Evolutionary conservation across 2,888 invertebrate genomes (phyloP), one percentile per base, ranked within the genome.

Genomic region (Orthonevra nobilis): DNA sequence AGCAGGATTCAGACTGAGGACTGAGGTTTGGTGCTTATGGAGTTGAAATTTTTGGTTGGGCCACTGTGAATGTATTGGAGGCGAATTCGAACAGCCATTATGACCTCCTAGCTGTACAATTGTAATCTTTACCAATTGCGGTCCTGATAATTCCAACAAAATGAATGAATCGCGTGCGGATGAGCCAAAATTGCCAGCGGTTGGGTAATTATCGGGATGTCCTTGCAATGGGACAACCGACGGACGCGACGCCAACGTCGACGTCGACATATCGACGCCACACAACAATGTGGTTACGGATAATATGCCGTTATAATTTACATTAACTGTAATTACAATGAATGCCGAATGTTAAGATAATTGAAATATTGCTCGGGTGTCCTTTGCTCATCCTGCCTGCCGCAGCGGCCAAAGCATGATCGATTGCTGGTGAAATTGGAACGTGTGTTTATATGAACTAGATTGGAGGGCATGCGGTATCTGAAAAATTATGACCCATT

Each of bases 71-170:
- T 30, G 28, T 36, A 42, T 0, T 5, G 14, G 9, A 20, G 15
- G 19, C 10, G 4, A 20, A 44, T 12, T 36, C 17, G 17, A 60
- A 23, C 9, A 26, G 2, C 14, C 14, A 32, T 15, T 46, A 3
- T 42, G 50, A 7, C 4, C n/a, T 66, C 7, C 46, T 36, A 14
- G 46, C 5, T 9, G 32, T 32, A 44, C 34, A 54, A 30, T 19
- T 74, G 61, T 69, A 69, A 75, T 63, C 69, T 63, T 69, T 42
- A 17, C 60, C 14, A 50, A 69, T 20, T 63, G 58, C 20, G 73
- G 73, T 66, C 30, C 30, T 30, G 50, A 66, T 73, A 64, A 50
- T 4, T 4, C 23, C 23, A 3, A 5, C n/a, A 4, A 73, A 73
- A 58, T 73, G 56, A 58, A 48, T 64, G 50, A n/a, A n/a, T n/a